A percentile compares a stretch with the other conserved stretches of the same genome.
Evolutionary conservation across 2,113 vertebrate species (phyloP).

Genomic region (Tragelaphus scriptus): DNA sequence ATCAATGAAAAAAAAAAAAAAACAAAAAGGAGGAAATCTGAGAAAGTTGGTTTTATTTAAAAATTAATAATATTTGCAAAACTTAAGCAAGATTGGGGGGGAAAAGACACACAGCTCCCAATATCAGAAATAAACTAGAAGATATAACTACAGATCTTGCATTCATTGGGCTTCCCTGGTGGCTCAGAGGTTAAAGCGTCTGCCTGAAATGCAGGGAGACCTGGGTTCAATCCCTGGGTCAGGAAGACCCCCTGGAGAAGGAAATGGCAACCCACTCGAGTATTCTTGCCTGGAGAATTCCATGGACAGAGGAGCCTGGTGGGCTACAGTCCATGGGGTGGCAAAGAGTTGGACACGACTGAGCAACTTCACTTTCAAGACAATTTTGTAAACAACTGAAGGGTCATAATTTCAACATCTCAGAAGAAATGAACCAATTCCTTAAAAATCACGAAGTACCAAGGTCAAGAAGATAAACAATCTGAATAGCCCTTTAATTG

Average conservation of each 20-base stretch:
- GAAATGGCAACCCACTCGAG: too few relatives aligned
- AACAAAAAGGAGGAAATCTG: neutral
- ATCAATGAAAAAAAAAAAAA: neutral
- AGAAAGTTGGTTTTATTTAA: neutral
- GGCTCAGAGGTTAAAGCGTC: too few relatives aligned
- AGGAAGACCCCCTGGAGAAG: too few relatives aligned
- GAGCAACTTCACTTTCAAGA: neutral
- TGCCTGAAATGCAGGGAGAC: too few relatives aligned
- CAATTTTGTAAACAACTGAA: neutral
- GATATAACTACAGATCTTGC: neutral
- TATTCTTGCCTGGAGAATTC: too few relatives aligned
- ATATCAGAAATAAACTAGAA: neutral
- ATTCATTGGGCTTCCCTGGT: neutral
- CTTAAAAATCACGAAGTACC: neutral
- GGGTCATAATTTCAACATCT: neutral
- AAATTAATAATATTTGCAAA: neutral
- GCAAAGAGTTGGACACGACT: too few relatives aligned
- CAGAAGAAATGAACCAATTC: neutral
- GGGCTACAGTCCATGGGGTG: too few relatives aligned
- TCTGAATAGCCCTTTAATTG: neutral
- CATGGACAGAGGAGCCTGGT: too few relatives aligned
- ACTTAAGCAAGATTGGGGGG: neutral
- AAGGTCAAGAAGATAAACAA: neutral
- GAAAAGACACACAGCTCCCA: neutral
- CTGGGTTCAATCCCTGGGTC: too few relatives aligned